Percentiles rank a stretch among this genome's conserved stretches.
These are phyloP conservation scores for Lepus townsendii DNA, from an alignment of 2,797 vertebrate genomes.

Conservation along the genomic window DNA sequence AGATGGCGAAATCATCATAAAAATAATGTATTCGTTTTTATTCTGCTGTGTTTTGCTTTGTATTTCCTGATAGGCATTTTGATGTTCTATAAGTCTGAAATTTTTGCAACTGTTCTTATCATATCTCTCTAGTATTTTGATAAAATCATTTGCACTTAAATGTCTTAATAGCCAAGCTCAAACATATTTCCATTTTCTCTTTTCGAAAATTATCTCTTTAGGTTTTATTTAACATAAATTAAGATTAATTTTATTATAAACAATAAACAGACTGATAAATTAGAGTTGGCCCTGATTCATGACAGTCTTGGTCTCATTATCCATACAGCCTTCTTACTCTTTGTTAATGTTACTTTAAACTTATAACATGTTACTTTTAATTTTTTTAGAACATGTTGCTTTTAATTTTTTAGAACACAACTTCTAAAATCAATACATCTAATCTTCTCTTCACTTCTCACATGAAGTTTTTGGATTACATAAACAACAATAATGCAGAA, in stretches of 20 bases:
- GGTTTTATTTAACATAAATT: not conserved
- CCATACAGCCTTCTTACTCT: not conserved
- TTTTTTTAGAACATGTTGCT: not conserved
- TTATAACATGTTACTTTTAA: not conserved
- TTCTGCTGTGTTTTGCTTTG: conserved; percentile 26
- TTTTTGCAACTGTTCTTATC: not conserved
- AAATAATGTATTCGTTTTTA: not conserved
- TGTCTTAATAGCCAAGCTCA: not conserved
- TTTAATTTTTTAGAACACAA: not conserved
- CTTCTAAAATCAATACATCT: not conserved
- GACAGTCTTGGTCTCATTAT: not conserved
- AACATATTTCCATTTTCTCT: not conserved
- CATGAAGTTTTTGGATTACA: not conserved
- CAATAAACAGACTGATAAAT: not conserved
- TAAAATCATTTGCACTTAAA: conserved; percentile 4
- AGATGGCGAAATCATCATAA: not conserved
- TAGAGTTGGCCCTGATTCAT: not conserved
- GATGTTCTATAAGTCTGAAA: not conserved
- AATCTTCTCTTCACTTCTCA: not conserved
- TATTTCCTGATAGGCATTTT: not conserved
- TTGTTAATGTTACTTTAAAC: not conserved
- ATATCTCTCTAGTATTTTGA: not conserved
- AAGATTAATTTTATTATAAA: not conserved
- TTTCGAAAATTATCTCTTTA: not conserved
- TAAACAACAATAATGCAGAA: not conserved